Base-by-base conservation (phyloP, 2,888 invertebrate genomes). In the Mesorhabditis belari region DNA sequence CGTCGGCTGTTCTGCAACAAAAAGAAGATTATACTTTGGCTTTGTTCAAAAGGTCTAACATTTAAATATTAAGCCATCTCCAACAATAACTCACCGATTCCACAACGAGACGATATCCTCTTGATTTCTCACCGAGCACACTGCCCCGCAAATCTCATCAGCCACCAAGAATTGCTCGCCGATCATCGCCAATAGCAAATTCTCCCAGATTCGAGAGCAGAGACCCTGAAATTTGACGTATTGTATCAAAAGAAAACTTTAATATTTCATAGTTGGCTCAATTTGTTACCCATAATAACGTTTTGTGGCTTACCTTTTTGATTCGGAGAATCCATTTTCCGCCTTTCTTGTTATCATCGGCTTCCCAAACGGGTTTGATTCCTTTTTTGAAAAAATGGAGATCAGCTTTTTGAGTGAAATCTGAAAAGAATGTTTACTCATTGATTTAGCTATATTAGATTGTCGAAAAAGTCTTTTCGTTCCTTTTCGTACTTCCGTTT, bases 301-400 rank as follows among this genome's bases (percentile, higher is more conserved):
- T n/a, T n/a, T n/a, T n/a, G n/a, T n/a, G n/a, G n/a, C n/a, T 9
- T 23, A 62, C 68, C 62, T 66, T 95, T 81, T 91, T 88, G 82
- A 96, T 86, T 73, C 94, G 86, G 69, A 96, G 90, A 74, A 95
- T 91, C 95, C 96, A 98, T 85, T 95, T 95, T 27, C 96, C 98
- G 58, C 98, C 96, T 82, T 90, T 89, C 81, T 89, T 88, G 84
- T 98, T 98, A 55, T 92, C 91, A 63, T 89, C 88, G 83, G 96
- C 95, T 86, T 98, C 98, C 98, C 96, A 98, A 90, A 98, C 95
- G 24, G 96, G 96, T 83, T 92, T 91, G 79, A 98, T 94, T 74
- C 95, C 96, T 77, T 92, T 87, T 86, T 96, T 96, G 84, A 98
- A 98, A 65, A 98, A 86, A 83, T 95, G 95, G 80, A 94, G 88